Evolutionary conservation across 2,888 invertebrate genomes (phyloP).

Genomic region (Melikaiella ostensackeni): DNA sequence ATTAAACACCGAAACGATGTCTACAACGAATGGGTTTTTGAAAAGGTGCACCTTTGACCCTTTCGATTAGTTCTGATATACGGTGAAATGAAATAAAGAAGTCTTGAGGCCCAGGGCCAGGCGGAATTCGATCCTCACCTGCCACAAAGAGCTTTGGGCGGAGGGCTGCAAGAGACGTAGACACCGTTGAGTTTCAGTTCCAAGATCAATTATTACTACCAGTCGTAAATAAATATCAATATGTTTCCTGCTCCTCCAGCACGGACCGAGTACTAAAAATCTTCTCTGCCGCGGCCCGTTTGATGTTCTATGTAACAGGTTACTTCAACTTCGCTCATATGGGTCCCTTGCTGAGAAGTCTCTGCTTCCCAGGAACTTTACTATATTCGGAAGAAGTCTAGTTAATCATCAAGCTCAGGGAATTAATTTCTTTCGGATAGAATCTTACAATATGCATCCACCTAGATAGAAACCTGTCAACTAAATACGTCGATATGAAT

Average conservation of each 20-base stretch:
- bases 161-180: neutral
- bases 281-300: neutral
- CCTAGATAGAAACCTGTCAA: too few species aligned
- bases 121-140: slow-evolving; percentile 25
- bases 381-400: neutral
- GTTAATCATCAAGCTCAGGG: neutral
- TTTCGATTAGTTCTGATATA: slow-evolving; percentile 70
- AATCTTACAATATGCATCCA: too few species aligned
- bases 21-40: slow-evolving; percentile 54
- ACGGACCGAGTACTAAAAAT: slow-evolving; percentile 1
- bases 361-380: slow-evolving; percentile 23
- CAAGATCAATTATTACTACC: slow-evolving; percentile 70
- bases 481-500: slow-evolving; percentile 2
- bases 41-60: slow-evolving; percentile 63
- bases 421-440: too few species aligned
- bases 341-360: neutral
- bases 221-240: slow-evolving; percentile 70
- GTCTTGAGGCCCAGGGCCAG: slow-evolving; percentile 63
- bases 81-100: slow-evolving; percentile 66
- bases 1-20: neutral
- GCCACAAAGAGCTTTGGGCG: slow-evolving; percentile 36
- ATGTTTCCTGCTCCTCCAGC: slow-evolving; percentile 54
- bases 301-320: neutral
- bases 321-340: slow-evolving; percentile 18
- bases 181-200: slow-evolving; percentile 57